These are phyloP conservation scores for Charina bottae DNA, from an alignment of 2,113 vertebrate genomes.

Conservation along the genomic window DNA sequence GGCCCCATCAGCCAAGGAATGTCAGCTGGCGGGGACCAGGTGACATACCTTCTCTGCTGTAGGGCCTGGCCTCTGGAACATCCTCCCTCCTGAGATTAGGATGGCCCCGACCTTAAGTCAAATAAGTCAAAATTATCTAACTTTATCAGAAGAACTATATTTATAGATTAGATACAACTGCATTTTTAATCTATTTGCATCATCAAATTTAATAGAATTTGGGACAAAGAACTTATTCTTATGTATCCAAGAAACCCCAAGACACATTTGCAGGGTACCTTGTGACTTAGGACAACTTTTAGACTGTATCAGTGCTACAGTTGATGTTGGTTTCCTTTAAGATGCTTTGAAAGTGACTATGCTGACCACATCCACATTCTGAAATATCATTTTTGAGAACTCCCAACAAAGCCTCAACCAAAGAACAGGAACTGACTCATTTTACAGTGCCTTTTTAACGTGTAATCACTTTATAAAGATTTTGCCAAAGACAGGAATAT, in stretches of 20 bases:
- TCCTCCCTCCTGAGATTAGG: no score
- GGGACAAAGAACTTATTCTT: not conserved
- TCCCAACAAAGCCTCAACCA: conserved; percentile 81
- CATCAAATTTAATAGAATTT: not conserved
- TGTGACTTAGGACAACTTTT: not conserved
- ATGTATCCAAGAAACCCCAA: not conserved
- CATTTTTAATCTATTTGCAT: not conserved
- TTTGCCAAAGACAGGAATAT: conserved; percentile 60
- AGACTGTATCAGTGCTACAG: conserved; percentile 76
- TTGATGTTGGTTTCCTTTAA: conserved; percentile 99
- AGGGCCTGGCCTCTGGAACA: no score
- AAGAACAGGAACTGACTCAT: conserved; percentile 95
- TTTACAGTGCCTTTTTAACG: conserved; percentile 75
- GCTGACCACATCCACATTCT: conserved; percentile 97
- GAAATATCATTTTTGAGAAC: conserved; percentile 84
- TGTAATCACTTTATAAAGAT: conserved; percentile 70
- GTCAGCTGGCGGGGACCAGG: no score
- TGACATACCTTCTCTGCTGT: no score
- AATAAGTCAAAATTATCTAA: not conserved
- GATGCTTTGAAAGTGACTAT: conserved; percentile 96
- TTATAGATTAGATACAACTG: not conserved
- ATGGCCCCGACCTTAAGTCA: not conserved
- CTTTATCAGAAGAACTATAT: not conserved
- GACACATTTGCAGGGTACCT: not conserved
- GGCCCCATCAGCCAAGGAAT: no score